These are phyloP conservation scores for Heterotis niloticus DNA, from an alignment of 2,113 vertebrate species.

Conservation along the genomic window DNA sequence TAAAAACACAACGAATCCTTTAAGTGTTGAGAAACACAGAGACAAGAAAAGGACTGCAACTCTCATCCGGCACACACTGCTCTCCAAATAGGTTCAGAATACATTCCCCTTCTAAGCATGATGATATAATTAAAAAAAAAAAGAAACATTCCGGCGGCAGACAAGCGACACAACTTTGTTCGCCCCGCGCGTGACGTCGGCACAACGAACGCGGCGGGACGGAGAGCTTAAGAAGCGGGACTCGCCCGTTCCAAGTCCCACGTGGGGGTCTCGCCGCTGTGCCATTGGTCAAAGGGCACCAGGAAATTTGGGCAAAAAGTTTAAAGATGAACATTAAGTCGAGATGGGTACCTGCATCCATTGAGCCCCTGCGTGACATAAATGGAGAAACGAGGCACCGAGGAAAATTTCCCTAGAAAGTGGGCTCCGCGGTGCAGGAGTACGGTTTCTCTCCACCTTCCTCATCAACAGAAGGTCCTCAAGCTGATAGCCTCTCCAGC, in stretches of 20 bases:
- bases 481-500: too few species aligned
- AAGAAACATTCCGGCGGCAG: background rate
- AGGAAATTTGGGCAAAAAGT: background rate
- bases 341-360: too few species aligned
- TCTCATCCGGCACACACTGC: conserved; percentile 14
- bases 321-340: conserved; percentile 3
- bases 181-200: background rate
- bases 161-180: conserved; percentile 4
- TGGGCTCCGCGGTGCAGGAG: conserved; percentile 39
- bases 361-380: background rate
- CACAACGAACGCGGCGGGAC: conserved; percentile 6
- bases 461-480: too few species aligned
- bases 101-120: conserved; percentile 12
- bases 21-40: conserved; percentile 21
- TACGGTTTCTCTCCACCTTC: conserved; percentile 44
- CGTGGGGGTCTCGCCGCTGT: background rate
- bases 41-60: conserved; percentile 20
- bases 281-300: background rate
- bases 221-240: background rate
- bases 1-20: conserved; percentile 31
- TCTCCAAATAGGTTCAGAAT: conserved; percentile 16
- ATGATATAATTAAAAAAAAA: conserved; percentile 4
- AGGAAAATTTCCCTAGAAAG: background rate
- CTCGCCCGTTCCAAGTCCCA: background rate
- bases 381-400: background rate